A percentile compares a stretch with the other conserved stretches of the same genome.
These are phyloP conservation scores for Protosalanx chinensis DNA, from an alignment of 2,797 vertebrate species.

Conservation along the genomic window DNA sequence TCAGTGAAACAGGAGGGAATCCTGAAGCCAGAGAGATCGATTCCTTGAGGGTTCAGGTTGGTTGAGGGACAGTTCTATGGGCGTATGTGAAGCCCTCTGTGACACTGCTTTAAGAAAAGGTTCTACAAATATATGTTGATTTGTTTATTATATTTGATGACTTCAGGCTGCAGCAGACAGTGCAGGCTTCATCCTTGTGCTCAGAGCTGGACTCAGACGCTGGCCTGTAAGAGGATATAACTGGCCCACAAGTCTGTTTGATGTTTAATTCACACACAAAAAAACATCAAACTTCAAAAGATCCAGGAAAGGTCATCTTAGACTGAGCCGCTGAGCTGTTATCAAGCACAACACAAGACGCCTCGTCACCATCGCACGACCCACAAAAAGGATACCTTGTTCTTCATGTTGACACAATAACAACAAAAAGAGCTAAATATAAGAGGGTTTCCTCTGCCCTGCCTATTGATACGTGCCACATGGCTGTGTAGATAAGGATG, in stretches of 20 bases:
- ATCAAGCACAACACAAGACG: conserved; percentile 3
- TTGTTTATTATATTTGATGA: too few relatives aligned
- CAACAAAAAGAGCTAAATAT: not conserved
- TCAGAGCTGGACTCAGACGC: not conserved
- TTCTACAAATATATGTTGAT: too few relatives aligned
- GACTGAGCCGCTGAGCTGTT: not conserved
- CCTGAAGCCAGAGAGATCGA: not conserved
- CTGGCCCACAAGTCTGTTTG: conserved; percentile 4
- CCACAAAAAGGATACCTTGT: not conserved
- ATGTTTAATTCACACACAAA: conserved; percentile 31
- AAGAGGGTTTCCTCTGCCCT: not conserved
- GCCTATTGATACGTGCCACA: not conserved
- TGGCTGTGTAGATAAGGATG: not conserved
- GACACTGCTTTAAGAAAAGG: too few relatives aligned
- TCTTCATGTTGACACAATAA: not conserved
- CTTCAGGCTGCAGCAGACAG: too few relatives aligned
- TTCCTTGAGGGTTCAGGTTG: not conserved
- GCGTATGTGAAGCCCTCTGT: too few relatives aligned
- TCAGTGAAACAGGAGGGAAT: not conserved
- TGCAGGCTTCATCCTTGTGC: not conserved
- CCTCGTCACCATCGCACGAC: not conserved
- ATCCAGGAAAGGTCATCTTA: conserved; percentile 28
- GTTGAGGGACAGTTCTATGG: too few relatives aligned
- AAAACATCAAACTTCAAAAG: conserved; percentile 31
- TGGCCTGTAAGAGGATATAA: not conserved